Conservation (phyloP, 2,888 invertebrate genomes). For the Rhagium mordax region DNA sequence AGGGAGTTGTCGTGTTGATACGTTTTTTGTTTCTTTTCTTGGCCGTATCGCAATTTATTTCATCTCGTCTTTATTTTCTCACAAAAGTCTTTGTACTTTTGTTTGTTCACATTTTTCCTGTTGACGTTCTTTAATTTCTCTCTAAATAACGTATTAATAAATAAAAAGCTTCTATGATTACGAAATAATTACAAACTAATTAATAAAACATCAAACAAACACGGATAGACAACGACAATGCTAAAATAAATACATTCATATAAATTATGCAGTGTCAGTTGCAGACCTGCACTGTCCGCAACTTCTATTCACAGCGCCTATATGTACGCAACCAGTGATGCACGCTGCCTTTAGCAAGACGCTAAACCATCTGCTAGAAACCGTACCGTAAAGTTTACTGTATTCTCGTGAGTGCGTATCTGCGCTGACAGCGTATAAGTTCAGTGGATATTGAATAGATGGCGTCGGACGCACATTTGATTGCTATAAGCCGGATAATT, state of each 20-base stretch:
- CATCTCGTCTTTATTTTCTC: conserved; percentile 11
- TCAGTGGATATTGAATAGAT: not conserved
- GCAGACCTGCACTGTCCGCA: too few species aligned
- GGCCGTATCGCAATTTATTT: conserved; percentile 25
- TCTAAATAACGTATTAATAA: too few species aligned
- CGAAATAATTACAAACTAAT: too few species aligned
- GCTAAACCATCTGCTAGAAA: not conserved
- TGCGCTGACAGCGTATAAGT: not conserved
- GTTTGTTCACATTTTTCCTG: conserved; percentile 20
- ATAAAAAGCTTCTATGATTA: too few species aligned
- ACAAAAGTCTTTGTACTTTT: conserved; percentile 2
- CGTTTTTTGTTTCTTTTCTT: conserved; percentile 19
- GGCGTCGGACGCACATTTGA: not conserved
- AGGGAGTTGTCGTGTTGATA: conserved; percentile 25
- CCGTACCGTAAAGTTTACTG: not conserved
- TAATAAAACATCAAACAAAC: too few species aligned
- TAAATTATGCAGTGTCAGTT: too few species aligned
- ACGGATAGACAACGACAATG: too few species aligned
- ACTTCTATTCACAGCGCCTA: not conserved
- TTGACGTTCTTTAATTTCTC: conserved; percentile 26
- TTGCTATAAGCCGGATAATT: not conserved
- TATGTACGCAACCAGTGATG: not conserved
- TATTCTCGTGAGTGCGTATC: not conserved
- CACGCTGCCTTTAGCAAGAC: not conserved
- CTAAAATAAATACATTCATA: too few species aligned